Conservation (phyloP, 2,888 invertebrate species). For the Apamea epomidion region DNA sequence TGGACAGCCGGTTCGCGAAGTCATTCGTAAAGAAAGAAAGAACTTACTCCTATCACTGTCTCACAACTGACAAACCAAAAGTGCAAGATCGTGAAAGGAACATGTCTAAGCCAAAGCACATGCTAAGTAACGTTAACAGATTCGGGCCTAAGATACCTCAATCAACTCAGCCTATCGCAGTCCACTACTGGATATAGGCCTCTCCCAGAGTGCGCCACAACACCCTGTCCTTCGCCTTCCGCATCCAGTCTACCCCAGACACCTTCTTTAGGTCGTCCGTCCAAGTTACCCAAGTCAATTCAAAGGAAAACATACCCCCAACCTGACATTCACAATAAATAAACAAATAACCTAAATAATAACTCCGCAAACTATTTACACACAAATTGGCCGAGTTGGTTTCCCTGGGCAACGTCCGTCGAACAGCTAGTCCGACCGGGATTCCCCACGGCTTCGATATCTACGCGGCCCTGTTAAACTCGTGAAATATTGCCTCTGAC, state of each 20-base stretch:
- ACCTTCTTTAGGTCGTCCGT: too few species aligned
- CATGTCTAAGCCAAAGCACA: neutral
- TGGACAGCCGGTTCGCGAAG: too few species aligned
- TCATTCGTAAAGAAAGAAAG: too few species aligned
- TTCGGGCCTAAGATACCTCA: neutral
- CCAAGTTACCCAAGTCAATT: neutral
- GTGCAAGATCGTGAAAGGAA: neutral
- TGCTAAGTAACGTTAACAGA: neutral
- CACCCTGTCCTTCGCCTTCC: too few species aligned
- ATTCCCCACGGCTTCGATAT: slow-evolving; percentile 64
- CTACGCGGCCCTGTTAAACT: slow-evolving; percentile 70
- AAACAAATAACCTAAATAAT: slow-evolving; percentile 31
- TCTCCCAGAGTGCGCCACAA: too few species aligned
- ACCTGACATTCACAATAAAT: slow-evolving; percentile 4
- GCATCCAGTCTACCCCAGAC: too few species aligned
- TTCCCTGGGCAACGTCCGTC: slow-evolving; percentile 21
- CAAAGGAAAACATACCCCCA: neutral
- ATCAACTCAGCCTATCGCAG: too few species aligned
- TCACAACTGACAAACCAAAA: neutral
- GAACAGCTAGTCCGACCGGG: slow-evolving; percentile 31
- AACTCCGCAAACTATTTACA: slow-evolving; percentile 49
- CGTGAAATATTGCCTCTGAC: slow-evolving; percentile 84
- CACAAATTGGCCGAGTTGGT: slow-evolving; percentile 54
- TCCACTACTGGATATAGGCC: too few species aligned
- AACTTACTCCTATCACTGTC: too few species aligned